A percentile compares a stretch with the other conserved stretches of the same genome.
Conservation (phyloP, 2,888 invertebrate species). For the Petrolisthes cinctipes region DNA sequence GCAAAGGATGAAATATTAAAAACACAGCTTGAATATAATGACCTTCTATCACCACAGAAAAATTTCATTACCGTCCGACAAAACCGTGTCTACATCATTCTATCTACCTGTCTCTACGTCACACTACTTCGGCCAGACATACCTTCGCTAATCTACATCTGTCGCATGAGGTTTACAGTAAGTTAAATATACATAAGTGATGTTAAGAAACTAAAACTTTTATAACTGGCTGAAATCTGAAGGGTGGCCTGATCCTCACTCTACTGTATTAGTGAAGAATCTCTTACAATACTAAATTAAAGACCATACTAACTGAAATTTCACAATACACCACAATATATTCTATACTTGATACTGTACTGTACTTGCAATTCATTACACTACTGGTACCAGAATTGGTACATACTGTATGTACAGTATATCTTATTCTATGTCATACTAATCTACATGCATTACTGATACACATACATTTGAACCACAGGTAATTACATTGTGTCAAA, state of each 20-base stretch:
- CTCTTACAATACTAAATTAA: no score
- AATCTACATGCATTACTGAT: no score
- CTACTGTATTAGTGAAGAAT: neutral
- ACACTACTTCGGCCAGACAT: neutral
- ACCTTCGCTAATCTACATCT: neutral
- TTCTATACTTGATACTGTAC: no score
- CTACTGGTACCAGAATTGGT: no score
- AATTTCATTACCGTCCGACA: neutral
- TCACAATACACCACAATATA: no score
- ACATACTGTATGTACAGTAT: no score
- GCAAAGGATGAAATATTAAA: neutral
- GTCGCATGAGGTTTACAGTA: neutral
- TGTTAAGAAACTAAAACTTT: neutral
- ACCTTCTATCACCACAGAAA: constrained; percentile 35
- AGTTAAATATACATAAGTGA: no score
- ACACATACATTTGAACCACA: no score
- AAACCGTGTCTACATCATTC: neutral
- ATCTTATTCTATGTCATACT: no score
- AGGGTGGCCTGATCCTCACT: neutral
- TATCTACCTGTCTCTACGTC: constrained; percentile 11
- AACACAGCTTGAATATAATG: constrained; percentile 1
- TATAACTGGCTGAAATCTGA: neutral
- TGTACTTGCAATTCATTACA: no score
- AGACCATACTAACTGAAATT: no score
- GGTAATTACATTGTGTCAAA: no score